A percentile compares a stretch with the other conserved stretches of the same genome.
These are phyloP conservation scores for Phasia obesa DNA, from an alignment of 2,888 invertebrate species.

Conservation along the genomic window DNA sequence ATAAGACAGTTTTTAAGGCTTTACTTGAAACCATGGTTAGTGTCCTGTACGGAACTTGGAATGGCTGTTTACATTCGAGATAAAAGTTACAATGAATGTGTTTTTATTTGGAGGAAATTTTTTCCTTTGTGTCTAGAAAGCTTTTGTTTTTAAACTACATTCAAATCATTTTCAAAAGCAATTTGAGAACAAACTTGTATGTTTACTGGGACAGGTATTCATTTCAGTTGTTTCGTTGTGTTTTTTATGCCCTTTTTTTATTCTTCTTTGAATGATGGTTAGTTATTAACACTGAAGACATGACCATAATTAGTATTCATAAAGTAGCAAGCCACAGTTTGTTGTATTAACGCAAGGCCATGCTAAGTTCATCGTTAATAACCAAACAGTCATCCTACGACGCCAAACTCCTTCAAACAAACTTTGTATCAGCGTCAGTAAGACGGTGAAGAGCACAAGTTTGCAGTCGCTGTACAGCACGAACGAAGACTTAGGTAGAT, in stretches of 20 bases:
- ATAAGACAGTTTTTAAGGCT: too few relatives aligned
- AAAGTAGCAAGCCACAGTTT: conserved; percentile 41
- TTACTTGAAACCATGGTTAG: too few relatives aligned
- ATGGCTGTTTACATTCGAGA: too few relatives aligned
- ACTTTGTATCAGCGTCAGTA: conserved; percentile 1
- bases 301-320: conserved; percentile 69
- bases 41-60: too few relatives aligned
- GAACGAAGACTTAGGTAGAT: not conserved
- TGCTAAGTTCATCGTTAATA: conserved; percentile 45
- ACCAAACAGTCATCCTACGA: conserved; percentile 12
- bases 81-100: too few relatives aligned
- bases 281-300: conserved; percentile 69
- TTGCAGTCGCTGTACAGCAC: not conserved
- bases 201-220: too few relatives aligned
- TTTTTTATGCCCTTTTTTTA: not conserved
- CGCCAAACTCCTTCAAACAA: conserved; percentile 14
- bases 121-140: too few relatives aligned
- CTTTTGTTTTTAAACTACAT: too few relatives aligned
- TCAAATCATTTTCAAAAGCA: too few relatives aligned
- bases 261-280: conserved; percentile 54
- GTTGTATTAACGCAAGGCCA: conserved; percentile 39
- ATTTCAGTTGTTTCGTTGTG: conserved; percentile 8
- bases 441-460: not conserved
- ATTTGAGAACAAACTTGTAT: too few relatives aligned
- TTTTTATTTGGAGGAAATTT: too few relatives aligned